phyloP scores from a whole-genome alignment of 2,888 invertebrate genomes.

The Philereme transversata region DNA sequence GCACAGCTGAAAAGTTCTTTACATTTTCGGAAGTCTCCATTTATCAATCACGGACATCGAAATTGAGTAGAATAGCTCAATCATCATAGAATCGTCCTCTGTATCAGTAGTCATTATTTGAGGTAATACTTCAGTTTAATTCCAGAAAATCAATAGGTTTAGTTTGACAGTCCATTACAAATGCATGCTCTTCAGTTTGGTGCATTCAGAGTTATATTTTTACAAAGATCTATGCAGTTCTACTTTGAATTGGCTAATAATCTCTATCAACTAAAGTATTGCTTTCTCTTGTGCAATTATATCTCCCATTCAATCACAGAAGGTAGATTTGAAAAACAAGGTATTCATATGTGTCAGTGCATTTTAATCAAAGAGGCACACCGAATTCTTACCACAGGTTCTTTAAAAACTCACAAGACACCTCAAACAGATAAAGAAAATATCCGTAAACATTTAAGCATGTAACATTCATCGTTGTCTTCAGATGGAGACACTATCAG shows the following conservation, averaged over 20 bases:
- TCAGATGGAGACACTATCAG: constrained; percentile 63
- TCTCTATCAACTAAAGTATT: too few relatives aligned
- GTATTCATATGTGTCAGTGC: too few relatives aligned
- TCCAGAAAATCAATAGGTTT: constrained; percentile 16
- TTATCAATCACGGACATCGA: constrained; percentile 14
- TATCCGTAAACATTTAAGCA: too few relatives aligned
- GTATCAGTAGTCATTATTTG: constrained; percentile 11
- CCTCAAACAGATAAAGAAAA: too few relatives aligned
- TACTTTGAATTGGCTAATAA: too few relatives aligned
- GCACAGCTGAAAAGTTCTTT: constrained; percentile 10
- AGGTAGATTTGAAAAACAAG: too few relatives aligned
- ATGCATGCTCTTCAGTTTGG: constrained; percentile 8
- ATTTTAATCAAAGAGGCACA: too few relatives aligned
- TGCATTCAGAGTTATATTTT: constrained; percentile 5
- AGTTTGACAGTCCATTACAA: constrained; percentile 17
- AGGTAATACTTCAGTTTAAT: constrained; percentile 10
- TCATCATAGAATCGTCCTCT: neutral
- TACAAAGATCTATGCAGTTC: too few relatives aligned
- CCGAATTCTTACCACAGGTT: too few relatives aligned
- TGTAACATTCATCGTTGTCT: neutral
- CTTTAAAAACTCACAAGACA: too few relatives aligned
- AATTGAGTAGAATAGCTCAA: neutral
- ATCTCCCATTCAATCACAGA: too few relatives aligned
- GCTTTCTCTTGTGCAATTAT: too few relatives aligned
- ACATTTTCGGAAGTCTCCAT: constrained; percentile 15